Evolutionary conservation across 1,140 invertebrate genomes (phyloP).

Genomic region (Lerema accius): DNA sequence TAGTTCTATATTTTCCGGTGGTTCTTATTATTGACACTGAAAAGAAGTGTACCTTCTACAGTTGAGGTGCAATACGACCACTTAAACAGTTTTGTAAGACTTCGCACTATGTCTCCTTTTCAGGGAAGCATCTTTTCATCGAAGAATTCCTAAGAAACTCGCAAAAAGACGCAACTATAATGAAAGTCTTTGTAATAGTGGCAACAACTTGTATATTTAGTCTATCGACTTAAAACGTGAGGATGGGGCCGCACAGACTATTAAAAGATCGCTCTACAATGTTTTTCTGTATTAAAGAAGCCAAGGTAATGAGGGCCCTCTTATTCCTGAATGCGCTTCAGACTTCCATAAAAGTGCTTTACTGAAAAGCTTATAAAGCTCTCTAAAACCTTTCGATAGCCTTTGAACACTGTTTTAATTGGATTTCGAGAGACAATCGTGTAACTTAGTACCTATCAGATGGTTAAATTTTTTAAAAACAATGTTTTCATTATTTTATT

Average conservation of each 20-base stretch:
- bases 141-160: not conserved
- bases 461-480: no score
- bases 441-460: no score
- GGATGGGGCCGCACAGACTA: not conserved
- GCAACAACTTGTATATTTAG: not conserved
- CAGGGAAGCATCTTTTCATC: not conserved
- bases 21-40: not conserved
- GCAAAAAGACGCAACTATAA: not conserved
- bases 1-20: no score
- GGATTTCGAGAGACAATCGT: not conserved
- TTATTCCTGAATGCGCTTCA: conserved; percentile 21
- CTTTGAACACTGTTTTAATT: conserved; percentile 14
- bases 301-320: conserved; percentile 14
- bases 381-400: conserved; percentile 6
- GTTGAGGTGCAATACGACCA: no score
- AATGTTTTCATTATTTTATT: no score
- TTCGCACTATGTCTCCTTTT: not conserved
- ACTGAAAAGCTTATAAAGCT: conserved; percentile 12
- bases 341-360: conserved; percentile 10
- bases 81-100: not conserved
- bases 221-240: not conserved
- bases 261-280: not conserved
- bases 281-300: conserved; percentile 18
- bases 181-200: not conserved
- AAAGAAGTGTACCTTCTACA: no score